Conservation (phyloP, 2,113 vertebrate species). For the rat (Rattus norvegicus) region GRCr8 NC_086034.1:18641001-18641500, state of each 20-base stretch:
- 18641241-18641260: background rate
- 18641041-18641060: background rate
- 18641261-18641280: background rate
- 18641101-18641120: background rate
- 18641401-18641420: conserved; percentile 73
- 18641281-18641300: background rate
- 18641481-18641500: background rate
- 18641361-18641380: background rate
- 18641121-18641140: background rate
- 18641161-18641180: background rate
- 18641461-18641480: conserved; percentile 50
- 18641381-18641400: background rate
- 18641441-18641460: background rate
- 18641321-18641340: conserved; percentile 54
- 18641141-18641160: background rate
- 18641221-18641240: background rate
- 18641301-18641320: background rate
- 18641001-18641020: background rate
- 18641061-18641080: background rate
- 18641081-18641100: background rate
- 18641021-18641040: background rate
- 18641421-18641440: background rate
- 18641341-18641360: conserved; percentile 72
- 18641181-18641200: background rate
- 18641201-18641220: background rate